Evolutionary conservation across 2,113 vertebrate species (phyloP), one percentile per base, ranked within the genome.

Genomic region (Gorsachius goisagi): DNA sequence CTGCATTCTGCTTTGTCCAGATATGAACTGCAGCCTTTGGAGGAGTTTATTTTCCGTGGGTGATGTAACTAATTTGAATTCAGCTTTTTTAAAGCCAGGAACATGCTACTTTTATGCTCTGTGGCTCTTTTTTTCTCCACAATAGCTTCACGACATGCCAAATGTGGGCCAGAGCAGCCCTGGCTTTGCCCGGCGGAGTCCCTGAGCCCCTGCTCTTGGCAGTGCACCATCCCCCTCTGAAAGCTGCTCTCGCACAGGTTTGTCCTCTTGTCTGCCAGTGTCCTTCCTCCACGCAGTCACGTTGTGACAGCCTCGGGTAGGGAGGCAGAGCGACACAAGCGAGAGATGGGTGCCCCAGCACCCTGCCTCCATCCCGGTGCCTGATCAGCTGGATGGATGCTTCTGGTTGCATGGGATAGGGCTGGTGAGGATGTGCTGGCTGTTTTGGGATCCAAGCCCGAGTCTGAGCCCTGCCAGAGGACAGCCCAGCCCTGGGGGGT

Each of bases 371-470:
- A 11, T 90, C 50, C 58, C 35, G 14, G 49, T 27, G 53, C 24
- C 72, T 41, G 47, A 23, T 52, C 68, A 71, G 24, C 39, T 37
- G 78, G 39, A 26, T 8, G 27, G 56, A 35, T 6, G 16, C 47
- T 78, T 44, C 85, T 80, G n/a, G 4, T 35, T 15, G 3, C 68
- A 11, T 13, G 41, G 66, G 11, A 27, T 55, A 15, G 47, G 16
- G 7, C 44, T 45, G 78, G 27, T 32, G 52, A 67, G 45, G 83
- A 32, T 39, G 55, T 4, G 1, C 35, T 77, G 45, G 33, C 1
- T 8, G 23, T 0, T 0, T 39, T 35, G 53, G 30, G 44, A 62
- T 45, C 45, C 35, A 12, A 6, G 41, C 21, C 55, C 1, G 12
- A 24, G 16, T 35, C 33, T 32, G 47, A 85, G 63, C 55, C 44